These are phyloP conservation scores for Watsonalla binaria DNA, from an alignment of 2,888 invertebrate genomes.

Conservation along the genomic window DNA sequence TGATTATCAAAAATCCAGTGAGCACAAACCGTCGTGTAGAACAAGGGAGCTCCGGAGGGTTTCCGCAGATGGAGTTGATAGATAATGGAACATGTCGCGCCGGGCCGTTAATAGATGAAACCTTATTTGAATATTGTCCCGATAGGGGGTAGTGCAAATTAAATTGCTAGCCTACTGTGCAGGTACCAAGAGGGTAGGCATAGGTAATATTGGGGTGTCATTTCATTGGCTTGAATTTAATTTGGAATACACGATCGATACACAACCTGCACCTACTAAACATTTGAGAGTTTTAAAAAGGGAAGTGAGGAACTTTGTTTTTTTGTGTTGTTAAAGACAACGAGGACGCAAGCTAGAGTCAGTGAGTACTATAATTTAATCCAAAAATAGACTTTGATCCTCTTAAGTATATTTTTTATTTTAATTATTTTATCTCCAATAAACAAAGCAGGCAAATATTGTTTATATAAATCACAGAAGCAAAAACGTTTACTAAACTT, in stretches of 20 bases:
- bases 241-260: neutral
- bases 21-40: conserved; percentile 11
- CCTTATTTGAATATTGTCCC: conserved; percentile 76
- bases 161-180: conserved; percentile 58
- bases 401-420: no score
- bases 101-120: conserved; percentile 72
- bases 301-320: no score
- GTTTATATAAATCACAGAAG: no score
- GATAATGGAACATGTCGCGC: conserved; percentile 69
- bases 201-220: conserved; percentile 2
- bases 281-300: no score
- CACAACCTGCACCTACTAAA: no score
- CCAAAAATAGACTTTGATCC: no score
- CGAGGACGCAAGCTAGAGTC: no score
- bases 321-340: no score
- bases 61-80: conserved; percentile 58
- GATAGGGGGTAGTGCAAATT: conserved; percentile 68
- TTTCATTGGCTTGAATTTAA: neutral
- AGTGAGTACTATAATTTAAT: no score
- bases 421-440: no score
- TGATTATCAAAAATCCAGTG: conserved; percentile 18
- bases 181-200: conserved; percentile 29
- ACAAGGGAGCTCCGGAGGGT: conserved; percentile 45
- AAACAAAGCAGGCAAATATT: no score
- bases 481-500: no score